A percentile compares a stretch with the other conserved stretches of the same genome.
Evolutionary conservation across 2,888 invertebrate genomes (phyloP).

Genomic region (Eudasyphora cyanicolor): DNA sequence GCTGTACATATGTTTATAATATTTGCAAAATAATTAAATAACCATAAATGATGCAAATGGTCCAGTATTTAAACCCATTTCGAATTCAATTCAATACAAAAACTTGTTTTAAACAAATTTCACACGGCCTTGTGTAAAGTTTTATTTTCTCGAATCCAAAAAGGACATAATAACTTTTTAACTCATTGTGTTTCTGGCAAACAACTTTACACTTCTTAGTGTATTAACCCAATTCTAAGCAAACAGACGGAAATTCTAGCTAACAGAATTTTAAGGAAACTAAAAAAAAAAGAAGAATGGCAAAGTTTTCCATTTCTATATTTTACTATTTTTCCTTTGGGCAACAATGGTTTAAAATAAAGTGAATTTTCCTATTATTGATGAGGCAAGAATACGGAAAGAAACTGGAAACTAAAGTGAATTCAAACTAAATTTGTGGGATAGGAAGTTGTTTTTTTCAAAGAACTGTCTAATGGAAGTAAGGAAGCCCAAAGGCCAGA

Average conservation of each 20-base stretch:
- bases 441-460: no score
- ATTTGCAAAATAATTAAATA: no score
- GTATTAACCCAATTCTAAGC: conserved; percentile 25
- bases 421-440: no score
- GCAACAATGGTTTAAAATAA: background rate
- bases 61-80: no score
- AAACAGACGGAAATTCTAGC: background rate
- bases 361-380: background rate
- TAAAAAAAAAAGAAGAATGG: background rate
- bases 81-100: no score
- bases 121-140: background rate
- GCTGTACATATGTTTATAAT: no score
- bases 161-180: background rate
- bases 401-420: background rate
- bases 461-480: no score
- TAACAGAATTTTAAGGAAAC: conserved; percentile 14
- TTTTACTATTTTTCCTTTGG: background rate
- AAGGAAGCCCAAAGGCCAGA: background rate
- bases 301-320: background rate
- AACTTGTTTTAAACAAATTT: background rate
- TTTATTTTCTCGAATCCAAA: background rate
- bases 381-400: background rate
- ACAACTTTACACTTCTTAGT: conserved; percentile 11
- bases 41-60: no score
- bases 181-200: background rate